Percentiles rank a stretch among this genome's conserved stretches.
phyloP scores from a whole-genome alignment of 2,888 invertebrate genomes.

The Anticlea derivata region DNA sequence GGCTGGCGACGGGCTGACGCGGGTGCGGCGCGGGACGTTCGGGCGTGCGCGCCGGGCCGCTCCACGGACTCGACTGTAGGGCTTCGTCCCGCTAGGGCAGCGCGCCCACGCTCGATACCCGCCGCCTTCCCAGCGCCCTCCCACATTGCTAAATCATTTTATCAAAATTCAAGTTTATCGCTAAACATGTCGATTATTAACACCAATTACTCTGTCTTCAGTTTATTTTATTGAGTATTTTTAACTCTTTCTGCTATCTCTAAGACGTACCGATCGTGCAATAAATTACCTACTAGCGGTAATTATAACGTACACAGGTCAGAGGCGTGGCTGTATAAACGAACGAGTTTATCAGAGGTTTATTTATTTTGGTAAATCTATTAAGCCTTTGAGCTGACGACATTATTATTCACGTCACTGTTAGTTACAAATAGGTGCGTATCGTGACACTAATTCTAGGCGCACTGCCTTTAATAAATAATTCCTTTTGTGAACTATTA shows the following conservation, averaged over 20 bases:
- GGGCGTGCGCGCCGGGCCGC: constrained; percentile 64
- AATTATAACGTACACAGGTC: constrained; percentile 36
- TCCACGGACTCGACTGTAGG: constrained; percentile 71
- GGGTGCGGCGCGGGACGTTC: constrained; percentile 37
- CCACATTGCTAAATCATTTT: constrained; percentile 75
- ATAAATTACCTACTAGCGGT: constrained; percentile 35
- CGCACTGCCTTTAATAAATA: too few relatives aligned
- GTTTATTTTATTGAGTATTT: constrained; percentile 29
- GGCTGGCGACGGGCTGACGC: constrained; percentile 35
- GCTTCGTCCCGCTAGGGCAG: constrained; percentile 76
- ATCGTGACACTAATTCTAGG: constrained; percentile 1
- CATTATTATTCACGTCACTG: constrained; percentile 28
- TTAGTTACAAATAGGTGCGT: constrained; percentile 24
- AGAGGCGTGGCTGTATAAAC: constrained; percentile 44
- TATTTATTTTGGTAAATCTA: constrained; percentile 39
- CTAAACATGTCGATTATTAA: constrained; percentile 21
- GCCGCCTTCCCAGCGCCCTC: constrained; percentile 77
- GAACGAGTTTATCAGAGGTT: constrained; percentile 39
- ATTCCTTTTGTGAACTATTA: too few relatives aligned
- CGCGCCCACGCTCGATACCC: constrained; percentile 81
- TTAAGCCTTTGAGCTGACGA: constrained; percentile 27
- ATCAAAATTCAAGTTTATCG: constrained; percentile 56
- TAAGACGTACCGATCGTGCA: constrained; percentile 3
- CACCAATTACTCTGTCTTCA: constrained; percentile 21
- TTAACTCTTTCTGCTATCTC: constrained; percentile 20